These are phyloP conservation scores for Volucella zonaria DNA, from an alignment of 2,888 invertebrate genomes.

Conservation along the genomic window DNA sequence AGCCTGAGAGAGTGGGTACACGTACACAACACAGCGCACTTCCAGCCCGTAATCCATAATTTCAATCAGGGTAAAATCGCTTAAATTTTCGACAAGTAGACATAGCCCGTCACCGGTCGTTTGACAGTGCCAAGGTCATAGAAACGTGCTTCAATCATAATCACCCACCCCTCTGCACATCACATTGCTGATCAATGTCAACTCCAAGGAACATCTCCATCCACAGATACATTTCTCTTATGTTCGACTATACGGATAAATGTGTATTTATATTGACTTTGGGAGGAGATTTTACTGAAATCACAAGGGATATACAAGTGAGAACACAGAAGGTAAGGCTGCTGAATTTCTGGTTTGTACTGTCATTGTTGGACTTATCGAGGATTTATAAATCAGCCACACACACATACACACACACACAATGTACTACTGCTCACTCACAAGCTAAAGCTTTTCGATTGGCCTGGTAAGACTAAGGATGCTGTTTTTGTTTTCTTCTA, in stretches of 20 bases:
- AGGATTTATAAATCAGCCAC: slow-evolving; percentile 55
- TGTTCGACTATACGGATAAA: no score
- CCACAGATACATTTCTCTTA: background rate
- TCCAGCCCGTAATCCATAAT: slow-evolving; percentile 15
- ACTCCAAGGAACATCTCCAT: slow-evolving; percentile 4
- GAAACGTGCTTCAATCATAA: slow-evolving; percentile 57
- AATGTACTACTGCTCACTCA: slow-evolving; percentile 13
- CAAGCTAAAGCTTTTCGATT: slow-evolving; percentile 15
- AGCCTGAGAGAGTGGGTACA: slow-evolving; percentile 1
- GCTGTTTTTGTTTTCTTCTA: background rate
- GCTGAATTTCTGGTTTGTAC: slow-evolving; percentile 42
- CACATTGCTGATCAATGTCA: slow-evolving; percentile 24
- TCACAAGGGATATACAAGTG: slow-evolving; percentile 25
- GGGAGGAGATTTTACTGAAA: slow-evolving; percentile 42
- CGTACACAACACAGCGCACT: background rate
- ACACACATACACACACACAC: slow-evolving; percentile 3
- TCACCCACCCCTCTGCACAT: slow-evolving; percentile 7
- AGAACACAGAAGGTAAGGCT: slow-evolving; percentile 7
- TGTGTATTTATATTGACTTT: background rate
- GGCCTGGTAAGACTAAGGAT: slow-evolving; percentile 19
- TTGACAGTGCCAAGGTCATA: slow-evolving; percentile 56
- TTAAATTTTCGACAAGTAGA: slow-evolving; percentile 9
- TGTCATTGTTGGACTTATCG: slow-evolving; percentile 61
- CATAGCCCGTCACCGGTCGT: background rate
- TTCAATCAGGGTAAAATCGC: slow-evolving; percentile 1